phyloP scores from a whole-genome alignment of 2,888 invertebrate species.

The Melangyna quadrimaculata region DNA sequence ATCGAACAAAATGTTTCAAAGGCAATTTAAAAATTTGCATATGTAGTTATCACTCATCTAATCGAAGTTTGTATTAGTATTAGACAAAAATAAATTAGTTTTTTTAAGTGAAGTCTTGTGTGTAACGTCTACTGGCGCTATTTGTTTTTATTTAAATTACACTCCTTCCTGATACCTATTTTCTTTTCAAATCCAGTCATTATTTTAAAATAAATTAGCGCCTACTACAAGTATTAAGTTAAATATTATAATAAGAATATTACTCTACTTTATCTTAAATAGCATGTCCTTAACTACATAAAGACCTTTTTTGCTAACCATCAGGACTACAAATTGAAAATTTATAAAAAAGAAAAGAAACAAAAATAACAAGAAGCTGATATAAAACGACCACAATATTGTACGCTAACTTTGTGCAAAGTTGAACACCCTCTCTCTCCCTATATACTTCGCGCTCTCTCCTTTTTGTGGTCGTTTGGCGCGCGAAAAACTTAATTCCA shows the following conservation, averaged over 20 bases:
- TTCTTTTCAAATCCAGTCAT: not conserved
- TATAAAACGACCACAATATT: constrained; percentile 18
- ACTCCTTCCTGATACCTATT: no score
- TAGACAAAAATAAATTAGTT: no score
- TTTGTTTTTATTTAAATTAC: not conserved
- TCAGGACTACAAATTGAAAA: not conserved
- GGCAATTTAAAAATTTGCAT: no score
- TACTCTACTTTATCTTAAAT: not conserved
- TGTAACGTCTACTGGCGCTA: not conserved
- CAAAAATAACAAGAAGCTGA: not conserved
- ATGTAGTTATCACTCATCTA: no score
- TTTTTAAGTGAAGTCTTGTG: not conserved
- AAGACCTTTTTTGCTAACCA: not conserved
- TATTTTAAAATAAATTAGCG: not conserved
- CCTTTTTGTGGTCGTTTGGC: not conserved
- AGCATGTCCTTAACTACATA: not conserved
- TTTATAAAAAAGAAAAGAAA: no score
- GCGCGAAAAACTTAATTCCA: constrained; percentile 65
- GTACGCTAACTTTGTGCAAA: constrained; percentile 1
- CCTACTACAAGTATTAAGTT: not conserved
- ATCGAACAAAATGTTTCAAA: no score
- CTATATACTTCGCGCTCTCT: not conserved
- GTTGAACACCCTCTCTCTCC: not conserved
- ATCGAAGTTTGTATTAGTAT: no score
- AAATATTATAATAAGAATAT: constrained; percentile 9